Base-by-base conservation (phyloP, 2,797 vertebrate species). In the Melanotaenia maccullochi region DNA sequence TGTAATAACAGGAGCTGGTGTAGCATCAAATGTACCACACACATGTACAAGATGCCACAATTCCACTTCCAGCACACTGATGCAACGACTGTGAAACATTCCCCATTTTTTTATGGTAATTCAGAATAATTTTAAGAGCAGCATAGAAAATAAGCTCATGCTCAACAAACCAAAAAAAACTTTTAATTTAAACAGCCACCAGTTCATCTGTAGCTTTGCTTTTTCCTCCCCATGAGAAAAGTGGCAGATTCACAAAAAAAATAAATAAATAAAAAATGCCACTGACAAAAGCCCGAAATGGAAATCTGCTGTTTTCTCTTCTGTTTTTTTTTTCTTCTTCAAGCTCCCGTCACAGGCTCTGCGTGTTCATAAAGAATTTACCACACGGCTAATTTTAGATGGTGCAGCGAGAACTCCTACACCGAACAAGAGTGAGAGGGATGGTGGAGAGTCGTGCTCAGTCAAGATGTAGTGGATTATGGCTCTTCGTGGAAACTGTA, bases 301-400 rank as follows among this genome's bases (percentile, higher is more conserved):
- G 82, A 84, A 87, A 85, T 83, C 42, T 83, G 61, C 44, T 82
- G 72, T 87, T 87, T 84, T 64, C 62, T 36, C 56, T 71, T 64
- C 66, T 14, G 75, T 55, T 30, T 49, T 65, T 80, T 70, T 70
- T 71, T 55, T 22, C 36, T 47, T 30, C 40, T 75, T 71, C 47
- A 74, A 81, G 79, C 76, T 67, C 28, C 72, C 63, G 76, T 79
- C 30, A 51, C 85, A 65, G 73, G 71, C 81, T 60, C 65, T 38
- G 80, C 51, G 44, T 68, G 65, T 90, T 91, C 87, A 92, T 94
- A 86, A 93, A 93, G 85, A 91, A 93, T 93, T 92, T 84, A 92
- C 80, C 85, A 77, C 71, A 57, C 24, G 2, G 64, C 88, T 92
- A 93, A 93, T 91, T 92, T 91, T 93, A 90, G 88, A 75, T 28